phyloP scores from a whole-genome alignment of 2,888 invertebrate genomes.

The Gibbula magus region DNA sequence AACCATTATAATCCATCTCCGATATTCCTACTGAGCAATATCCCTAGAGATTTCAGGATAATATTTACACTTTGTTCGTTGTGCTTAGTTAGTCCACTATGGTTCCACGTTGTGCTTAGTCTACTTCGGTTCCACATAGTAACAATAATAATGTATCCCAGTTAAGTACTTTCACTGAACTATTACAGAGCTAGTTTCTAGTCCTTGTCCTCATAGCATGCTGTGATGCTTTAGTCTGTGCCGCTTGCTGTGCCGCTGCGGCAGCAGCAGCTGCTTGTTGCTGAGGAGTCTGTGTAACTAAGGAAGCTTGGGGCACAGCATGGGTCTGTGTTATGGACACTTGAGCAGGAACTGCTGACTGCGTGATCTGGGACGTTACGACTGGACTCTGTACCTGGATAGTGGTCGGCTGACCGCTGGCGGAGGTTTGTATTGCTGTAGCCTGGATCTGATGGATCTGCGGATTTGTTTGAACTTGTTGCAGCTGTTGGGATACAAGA shows the following conservation, averaged over 20 bases:
- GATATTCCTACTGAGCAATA: no score
- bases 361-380: slow-evolving; percentile 33
- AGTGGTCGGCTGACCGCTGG: slow-evolving; percentile 37
- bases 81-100: no score
- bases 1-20: no score
- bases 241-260: slow-evolving; percentile 37
- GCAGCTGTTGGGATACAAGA: slow-evolving; percentile 50
- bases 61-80: no score
- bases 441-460: slow-evolving; percentile 39
- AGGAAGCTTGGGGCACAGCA: slow-evolving; percentile 47
- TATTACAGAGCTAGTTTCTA: not conserved
- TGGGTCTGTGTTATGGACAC: slow-evolving; percentile 42
- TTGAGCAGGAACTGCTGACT: not conserved
- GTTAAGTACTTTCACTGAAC: no score
- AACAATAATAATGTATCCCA: no score
- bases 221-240: slow-evolving; percentile 50
- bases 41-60: no score
- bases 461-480: slow-evolving; percentile 36
- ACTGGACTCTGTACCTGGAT: slow-evolving; percentile 34
- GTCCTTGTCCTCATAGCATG: slow-evolving; percentile 69
- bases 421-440: slow-evolving; percentile 36
- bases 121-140: no score
- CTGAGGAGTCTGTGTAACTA: slow-evolving; percentile 41
- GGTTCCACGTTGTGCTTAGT: no score
- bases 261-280: slow-evolving; percentile 41